A percentile compares a stretch with the other conserved stretches of the same genome.
Conservation (phyloP, 2,113 vertebrate species). For the Psittacara wagleri region DNA sequence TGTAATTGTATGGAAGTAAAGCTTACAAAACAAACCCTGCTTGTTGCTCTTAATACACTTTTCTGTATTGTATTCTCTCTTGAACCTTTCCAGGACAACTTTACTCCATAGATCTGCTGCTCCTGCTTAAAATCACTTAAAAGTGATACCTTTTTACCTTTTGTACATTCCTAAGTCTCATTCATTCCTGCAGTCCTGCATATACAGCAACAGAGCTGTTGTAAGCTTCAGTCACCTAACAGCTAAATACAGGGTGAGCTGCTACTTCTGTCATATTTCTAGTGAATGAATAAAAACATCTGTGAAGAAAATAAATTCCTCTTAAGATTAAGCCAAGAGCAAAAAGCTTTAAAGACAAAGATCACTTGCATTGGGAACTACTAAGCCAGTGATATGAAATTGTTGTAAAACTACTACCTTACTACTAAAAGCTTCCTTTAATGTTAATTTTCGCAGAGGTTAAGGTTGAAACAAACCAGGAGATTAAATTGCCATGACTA, state of each 20-base stretch:
- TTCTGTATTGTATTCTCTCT: background rate
- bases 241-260: background rate
- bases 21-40: constrained; percentile 26
- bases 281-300: background rate
- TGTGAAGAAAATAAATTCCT: background rate
- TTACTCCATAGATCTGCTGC: background rate
- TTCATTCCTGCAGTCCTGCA: background rate
- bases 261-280: background rate
- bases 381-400: background rate
- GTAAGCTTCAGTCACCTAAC: background rate
- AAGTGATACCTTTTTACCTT: background rate
- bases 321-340: background rate
- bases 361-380: background rate
- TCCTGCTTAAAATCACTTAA: background rate
- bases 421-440: background rate
- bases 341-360: background rate
- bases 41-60: background rate
- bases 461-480: background rate
- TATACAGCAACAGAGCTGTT: background rate
- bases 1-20: constrained; percentile 57
- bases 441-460: background rate
- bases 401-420: background rate
- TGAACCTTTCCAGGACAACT: background rate
- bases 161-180: background rate
- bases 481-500: background rate